Base-by-base conservation (phyloP, 2,113 vertebrate species). In the Neomonachus schauinslandi region DNA sequence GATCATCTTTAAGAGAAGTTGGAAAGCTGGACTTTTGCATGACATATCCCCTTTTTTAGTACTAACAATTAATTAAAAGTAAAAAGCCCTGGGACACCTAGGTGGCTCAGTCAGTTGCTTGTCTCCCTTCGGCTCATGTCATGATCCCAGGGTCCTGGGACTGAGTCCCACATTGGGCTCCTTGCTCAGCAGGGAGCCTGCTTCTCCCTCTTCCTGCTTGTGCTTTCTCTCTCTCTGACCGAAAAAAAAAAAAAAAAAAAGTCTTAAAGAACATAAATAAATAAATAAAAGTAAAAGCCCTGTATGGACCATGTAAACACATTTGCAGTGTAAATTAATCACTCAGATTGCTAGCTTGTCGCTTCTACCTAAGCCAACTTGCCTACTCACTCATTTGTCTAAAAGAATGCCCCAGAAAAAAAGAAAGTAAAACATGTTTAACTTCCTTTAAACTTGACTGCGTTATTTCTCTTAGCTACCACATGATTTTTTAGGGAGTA, bases 401-500 rank as follows among this genome's bases (percentile, higher is more conserved):
- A 83, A 96, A 53, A 92, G 77, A 95, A 93, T 63, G 82, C 28
- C 71, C 26, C 76, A 86, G 42, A 36, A 61, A 89, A 96, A 46
- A 93, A 28, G 46, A 95, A 97, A 84, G 55, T 59, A 91, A 96
- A 90, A 28, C n/a, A 76, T 59, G 81, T 42, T 93, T 95, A 92
- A 74, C 76, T 94, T 94, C 91, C 63, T 80, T 97, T 82, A 89
- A 89, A 81, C 33, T 80, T 22, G 31, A 86, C 53, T 59, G 46
- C 57, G 80, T 91, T 15, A 15, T 92, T 94, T 94, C 67, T 87
- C 61, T 97, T 87, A 80, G 26, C 36, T 81, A 83, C 63, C 61
- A 69, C 9, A 21, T 81, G 42, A 91, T 94, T 77, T 94, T 72
- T 89, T 42, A 57, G 3, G n/a, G 24, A 24, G n/a, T 72, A 42